These are phyloP conservation scores for Ciconia nigra DNA, from an alignment of 2,797 vertebrate genomes.

Conservation along the genomic window DNA sequence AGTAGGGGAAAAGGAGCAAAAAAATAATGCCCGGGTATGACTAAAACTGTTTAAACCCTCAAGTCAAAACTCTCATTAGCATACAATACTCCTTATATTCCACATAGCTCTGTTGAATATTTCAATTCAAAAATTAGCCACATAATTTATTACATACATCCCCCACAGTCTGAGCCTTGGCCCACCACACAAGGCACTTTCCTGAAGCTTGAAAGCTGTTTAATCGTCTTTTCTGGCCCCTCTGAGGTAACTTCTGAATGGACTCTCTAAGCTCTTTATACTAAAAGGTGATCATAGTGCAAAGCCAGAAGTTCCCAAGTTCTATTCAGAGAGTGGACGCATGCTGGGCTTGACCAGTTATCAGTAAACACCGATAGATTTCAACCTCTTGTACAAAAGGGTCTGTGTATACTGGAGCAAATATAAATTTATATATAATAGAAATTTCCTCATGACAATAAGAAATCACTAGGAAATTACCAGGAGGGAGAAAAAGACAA, in stretches of 20 bases:
- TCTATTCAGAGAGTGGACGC: not conserved
- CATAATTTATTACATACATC: not conserved
- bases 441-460: not conserved
- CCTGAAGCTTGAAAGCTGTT: not conserved
- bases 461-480: conserved; percentile 21
- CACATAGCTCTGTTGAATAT: not conserved
- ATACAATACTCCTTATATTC: not conserved
- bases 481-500: not conserved
- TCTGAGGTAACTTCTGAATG: conserved; percentile 23
- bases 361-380: not conserved
- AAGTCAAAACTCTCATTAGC: not conserved
- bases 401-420: not conserved
- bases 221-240: conserved; percentile 14
- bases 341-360: not conserved
- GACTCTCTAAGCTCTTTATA: conserved; percentile 20
- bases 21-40: not conserved
- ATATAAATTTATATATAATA: not conserved
- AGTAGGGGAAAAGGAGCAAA: not conserved
- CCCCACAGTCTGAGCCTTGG: not conserved
- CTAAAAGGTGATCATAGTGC: not conserved
- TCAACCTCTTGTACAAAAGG: not conserved
- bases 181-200: not conserved
- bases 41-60: not conserved
- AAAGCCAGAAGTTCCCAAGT: not conserved
- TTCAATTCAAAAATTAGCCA: not conserved